Evolutionary conservation across 2,113 vertebrate genomes (phyloP).

Genomic region (Ctenodactylus gundi): DNA sequence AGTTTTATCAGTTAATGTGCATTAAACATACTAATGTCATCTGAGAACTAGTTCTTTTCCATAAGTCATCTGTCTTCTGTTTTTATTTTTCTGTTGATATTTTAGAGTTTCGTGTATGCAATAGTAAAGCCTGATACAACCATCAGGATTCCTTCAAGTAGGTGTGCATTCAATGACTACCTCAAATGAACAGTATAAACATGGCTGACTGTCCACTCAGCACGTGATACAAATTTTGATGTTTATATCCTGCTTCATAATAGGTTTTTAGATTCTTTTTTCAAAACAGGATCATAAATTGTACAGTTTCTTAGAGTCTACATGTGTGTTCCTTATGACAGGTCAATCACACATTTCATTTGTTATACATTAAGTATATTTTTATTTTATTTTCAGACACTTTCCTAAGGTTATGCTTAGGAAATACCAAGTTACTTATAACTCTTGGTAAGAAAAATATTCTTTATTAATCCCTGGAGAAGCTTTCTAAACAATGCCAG

Average conservation of each 20-base stretch:
- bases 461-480: not conserved
- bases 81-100: not conserved
- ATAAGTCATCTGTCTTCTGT: not conserved
- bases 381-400: not conserved
- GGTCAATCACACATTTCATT: not conserved
- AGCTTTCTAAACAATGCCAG: not conserved
- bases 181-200: not conserved
- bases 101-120: not conserved
- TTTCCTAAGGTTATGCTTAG: not conserved
- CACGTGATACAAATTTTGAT: accelerated
- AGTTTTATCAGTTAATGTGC: not conserved
- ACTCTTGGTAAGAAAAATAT: not conserved
- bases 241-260: not conserved
- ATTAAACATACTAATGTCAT: not conserved
- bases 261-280: not conserved
- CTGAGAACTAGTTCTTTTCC: not conserved
- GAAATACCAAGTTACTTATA: not conserved
- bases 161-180: not conserved
- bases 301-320: not conserved
- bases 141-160: too few species aligned
- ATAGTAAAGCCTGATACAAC: not conserved
- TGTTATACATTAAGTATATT: not conserved
- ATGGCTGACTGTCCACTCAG: not conserved
- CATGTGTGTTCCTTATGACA: not conserved
- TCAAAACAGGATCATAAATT: not conserved